Evolutionary conservation across 2,888 invertebrate genomes (phyloP).

Genomic region (Teleogryllus oceanicus): DNA sequence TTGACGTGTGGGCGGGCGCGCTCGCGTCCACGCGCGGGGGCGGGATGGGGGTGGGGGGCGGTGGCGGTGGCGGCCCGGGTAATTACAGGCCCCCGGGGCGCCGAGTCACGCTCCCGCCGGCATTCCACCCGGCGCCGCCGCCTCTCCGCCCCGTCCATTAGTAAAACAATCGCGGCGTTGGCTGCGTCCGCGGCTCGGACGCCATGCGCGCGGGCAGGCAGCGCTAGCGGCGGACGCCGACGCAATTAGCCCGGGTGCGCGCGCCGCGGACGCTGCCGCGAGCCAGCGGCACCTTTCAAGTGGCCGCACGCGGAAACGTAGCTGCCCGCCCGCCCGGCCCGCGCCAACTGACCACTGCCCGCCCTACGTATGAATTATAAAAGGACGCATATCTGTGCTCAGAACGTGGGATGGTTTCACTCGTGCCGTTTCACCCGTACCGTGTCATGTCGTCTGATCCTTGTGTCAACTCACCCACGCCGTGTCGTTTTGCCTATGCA

Average conservation of each 20-base stretch:
- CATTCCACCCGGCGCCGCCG: neutral
- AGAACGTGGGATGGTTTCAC: too few relatives aligned
- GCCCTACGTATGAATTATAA: neutral
- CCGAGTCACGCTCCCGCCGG: neutral
- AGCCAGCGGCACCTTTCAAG: constrained; percentile 1
- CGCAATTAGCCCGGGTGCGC: neutral
- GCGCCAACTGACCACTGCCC: neutral
- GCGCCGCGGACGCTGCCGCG: neutral
- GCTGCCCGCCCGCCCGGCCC: neutral
- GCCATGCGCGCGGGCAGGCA: neutral
- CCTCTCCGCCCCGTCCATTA: constrained; percentile 4
- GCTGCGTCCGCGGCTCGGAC: neutral
- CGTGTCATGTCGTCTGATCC: too few relatives aligned
- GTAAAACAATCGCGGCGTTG: neutral
- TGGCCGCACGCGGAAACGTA: neutral
- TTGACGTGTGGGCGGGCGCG: too few relatives aligned
- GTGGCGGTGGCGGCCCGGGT: neutral
- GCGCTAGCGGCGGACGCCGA: neutral
- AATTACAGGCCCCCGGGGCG: neutral
- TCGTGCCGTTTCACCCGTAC: too few relatives aligned
- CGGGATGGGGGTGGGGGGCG: neutral
- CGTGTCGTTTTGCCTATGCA: too few relatives aligned
- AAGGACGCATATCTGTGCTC: too few relatives aligned
- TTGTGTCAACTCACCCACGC: too few relatives aligned
- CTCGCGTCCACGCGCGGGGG: neutral